Evolutionary conservation across 2,888 invertebrate genomes (phyloP), one percentile per base, ranked within the genome.

Genomic region (Timema cristinae): DNA sequence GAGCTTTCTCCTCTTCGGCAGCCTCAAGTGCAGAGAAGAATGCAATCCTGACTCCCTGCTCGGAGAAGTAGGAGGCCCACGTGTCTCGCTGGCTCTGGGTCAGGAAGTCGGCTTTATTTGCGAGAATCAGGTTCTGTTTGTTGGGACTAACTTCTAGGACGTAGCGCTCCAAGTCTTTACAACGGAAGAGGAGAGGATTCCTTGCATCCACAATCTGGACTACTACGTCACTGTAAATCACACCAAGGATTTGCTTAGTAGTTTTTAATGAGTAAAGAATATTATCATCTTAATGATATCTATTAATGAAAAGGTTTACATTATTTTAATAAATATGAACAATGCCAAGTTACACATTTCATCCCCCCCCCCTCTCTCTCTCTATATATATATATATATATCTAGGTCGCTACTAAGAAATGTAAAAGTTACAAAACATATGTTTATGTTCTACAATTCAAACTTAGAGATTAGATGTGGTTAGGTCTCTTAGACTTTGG

Each of bases 21-120:
- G 85, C 86, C 80, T 88, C 75, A 50, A 89, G 85, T 0, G 98
- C 98, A 0, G 97, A 98, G 85, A 95, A 99, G 83, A 99, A 99
- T 9, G 92, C 92, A 49, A 93, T 90, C 66, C 85, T 86, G 4
- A 95, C 85, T 71, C 89, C 83, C 47, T 88, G 83, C 72, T 86
- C 83, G 70, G 88, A 86, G 80, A 97, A 98, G 84, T 95, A 95
- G 70, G 91, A 85, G 0, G 92, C 91, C 98, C 98, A 98, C 70
- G 84, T 82, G 77, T 89, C 83, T 75, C 98, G 87, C 81, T 98
- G 97, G 76, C 87, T 83, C 66, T 88, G 86, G 0, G 89, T 94
- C 15, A 98, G 86, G 79, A 94, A 90, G 82, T 99, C 99, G 0
- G 98, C 94, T 82, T 99, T 99, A 83, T 99, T 99, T 48, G 98